Base-by-base conservation (phyloP, 2,113 vertebrate genomes). In the Ceyx cyanopectus region DNA sequence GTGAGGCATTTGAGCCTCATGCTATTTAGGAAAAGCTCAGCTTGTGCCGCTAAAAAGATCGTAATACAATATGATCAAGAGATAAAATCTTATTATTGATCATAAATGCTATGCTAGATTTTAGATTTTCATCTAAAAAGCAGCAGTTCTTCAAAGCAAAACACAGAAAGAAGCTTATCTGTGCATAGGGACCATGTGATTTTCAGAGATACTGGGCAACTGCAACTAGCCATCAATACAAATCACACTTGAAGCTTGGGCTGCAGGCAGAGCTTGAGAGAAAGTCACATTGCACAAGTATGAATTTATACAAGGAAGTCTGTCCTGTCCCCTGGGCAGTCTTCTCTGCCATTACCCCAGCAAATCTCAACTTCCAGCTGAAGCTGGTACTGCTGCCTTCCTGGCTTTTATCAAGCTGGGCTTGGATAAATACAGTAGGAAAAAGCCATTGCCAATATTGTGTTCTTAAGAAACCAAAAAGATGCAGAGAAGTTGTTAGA, bases 391-490 rank as follows among this genome's bases (percentile, higher is more conserved):
- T 46, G 66, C 50, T 86, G 72, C 85, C 80, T 85, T 72, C 40
- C 57, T 61, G 45, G 48, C 57, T 95, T 85, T 76, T 81, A 14
- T 53, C 88, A 85, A 72, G 81, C 32, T 32, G 37, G 76, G 34
- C 58, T 81, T 73, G 81, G 67, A 63, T 83, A 90, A 93, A 53
- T 4, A 32, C 50, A 56, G 62, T 15, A 87, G 23, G 81, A 87
- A 89, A 92, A 75, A 5, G 56, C 56, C 63, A 63, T 46, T 21
- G 8, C 77, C 75, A 80, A 73, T 54, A 69, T 70, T 72, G 67
- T 62, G 50, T 81, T 93, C 81, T 93, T 87, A 91, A 85, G 75
- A 95, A 96, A 91, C 84, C 84, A 80, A 51, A 82, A 94, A 79
- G 81, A 82, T 40, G 53, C 51, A 88, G 56, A 81, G 23, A 61